A percentile compares a stretch with the other conserved stretches of the same genome.
These are phyloP conservation scores for Hipposideros armiger DNA, from an alignment of 2,113 vertebrate species.

Conservation along the genomic window DNA sequence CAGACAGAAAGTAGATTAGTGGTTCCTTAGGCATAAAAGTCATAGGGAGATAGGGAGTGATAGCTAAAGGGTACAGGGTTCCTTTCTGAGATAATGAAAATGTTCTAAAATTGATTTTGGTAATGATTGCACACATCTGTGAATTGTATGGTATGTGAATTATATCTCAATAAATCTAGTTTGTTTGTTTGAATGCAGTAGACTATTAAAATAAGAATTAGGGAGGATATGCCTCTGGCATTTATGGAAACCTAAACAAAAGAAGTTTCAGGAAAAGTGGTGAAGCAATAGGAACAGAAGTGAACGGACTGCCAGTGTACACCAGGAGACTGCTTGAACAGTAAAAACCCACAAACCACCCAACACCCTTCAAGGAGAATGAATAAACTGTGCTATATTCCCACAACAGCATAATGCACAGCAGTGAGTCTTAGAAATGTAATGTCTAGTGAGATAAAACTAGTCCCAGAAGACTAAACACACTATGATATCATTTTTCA, in stretches of 20 bases:
- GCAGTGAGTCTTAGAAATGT: neutral
- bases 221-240: neutral
- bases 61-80: neutral
- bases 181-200: neutral
- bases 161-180: neutral
- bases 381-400: neutral
- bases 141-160: neutral
- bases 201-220: neutral
- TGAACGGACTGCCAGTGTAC: too few relatives aligned
- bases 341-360: neutral
- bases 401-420: accelerated
- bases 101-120: neutral
- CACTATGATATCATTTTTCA: neutral
- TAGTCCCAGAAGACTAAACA: neutral
- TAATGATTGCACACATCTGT: neutral
- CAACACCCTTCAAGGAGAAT: neutral
- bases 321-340: neutral
- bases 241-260: neutral
- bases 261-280: neutral
- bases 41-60: neutral
- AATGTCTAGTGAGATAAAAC: neutral
- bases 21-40: neutral
- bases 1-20: neutral
- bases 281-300: neutral
- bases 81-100: neutral